A percentile compares a stretch with the other conserved stretches of the same genome.
phyloP scores from a whole-genome alignment of 2,888 invertebrate genomes.

The Aspidapion aeneum region DNA sequence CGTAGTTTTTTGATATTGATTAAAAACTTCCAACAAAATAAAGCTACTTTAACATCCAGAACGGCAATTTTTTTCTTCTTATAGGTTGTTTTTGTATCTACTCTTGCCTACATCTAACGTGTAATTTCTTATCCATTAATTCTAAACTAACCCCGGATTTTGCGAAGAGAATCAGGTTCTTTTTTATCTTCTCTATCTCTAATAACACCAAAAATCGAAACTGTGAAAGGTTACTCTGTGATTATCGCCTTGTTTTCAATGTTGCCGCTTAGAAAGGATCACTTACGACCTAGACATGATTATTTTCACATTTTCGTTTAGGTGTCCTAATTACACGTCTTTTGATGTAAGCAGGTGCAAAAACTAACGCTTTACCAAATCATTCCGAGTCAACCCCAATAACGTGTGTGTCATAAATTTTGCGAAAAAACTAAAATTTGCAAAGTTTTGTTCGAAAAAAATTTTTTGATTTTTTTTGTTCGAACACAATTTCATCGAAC shows the following conservation, averaged over 20 bases:
- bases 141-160: background rate
- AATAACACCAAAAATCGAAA: background rate
- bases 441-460: no score
- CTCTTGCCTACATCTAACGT: background rate
- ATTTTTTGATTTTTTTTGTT: no score
- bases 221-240: background rate
- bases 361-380: background rate
- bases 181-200: background rate
- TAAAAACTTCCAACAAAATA: no score
- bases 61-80: no score
- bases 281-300: background rate
- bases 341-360: background rate
- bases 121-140: background rate
- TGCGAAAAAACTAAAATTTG: no score
- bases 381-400: background rate
- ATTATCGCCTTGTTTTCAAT: background rate
- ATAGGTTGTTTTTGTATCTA: background rate
- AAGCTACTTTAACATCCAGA: no score
- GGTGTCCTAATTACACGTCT: background rate
- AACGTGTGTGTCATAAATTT: background rate
- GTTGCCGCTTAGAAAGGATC: background rate
- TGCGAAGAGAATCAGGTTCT: background rate
- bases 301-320: background rate
- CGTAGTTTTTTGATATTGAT: no score
- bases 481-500: no score